phyloP scores from a whole-genome alignment of 1,140 invertebrate genomes.

The Sitobion miscanthi region DNA sequence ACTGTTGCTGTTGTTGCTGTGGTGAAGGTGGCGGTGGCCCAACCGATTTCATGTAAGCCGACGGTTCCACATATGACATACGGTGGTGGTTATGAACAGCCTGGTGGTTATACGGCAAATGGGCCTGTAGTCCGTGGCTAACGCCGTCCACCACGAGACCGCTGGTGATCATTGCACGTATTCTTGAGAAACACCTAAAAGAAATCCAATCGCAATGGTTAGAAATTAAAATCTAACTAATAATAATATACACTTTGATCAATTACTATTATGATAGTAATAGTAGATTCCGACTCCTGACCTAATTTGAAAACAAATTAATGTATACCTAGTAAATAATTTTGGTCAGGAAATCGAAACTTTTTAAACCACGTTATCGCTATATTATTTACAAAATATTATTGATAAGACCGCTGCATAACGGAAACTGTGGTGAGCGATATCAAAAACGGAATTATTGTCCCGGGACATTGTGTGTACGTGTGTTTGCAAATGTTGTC shows the following conservation, averaged over 20 bases:
- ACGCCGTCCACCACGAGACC: constrained; percentile 56
- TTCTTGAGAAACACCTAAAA: not conserved
- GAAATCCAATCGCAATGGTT: not conserved
- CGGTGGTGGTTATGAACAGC: constrained; percentile 34
- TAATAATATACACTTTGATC: not conserved
- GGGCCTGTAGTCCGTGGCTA: constrained; percentile 44
- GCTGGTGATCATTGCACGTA: constrained; percentile 48
- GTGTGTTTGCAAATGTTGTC: not conserved
- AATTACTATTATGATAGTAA: not conserved
- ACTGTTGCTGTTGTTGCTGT: constrained; percentile 17
- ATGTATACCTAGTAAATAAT: not conserved
- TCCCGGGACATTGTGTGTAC: not conserved
- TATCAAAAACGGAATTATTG: constrained; percentile 27
- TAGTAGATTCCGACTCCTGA: not conserved
- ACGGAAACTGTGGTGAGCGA: not conserved
- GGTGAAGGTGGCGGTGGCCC: not conserved
- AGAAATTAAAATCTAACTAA: not conserved
- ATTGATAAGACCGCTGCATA: not conserved
- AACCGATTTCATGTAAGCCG: constrained; percentile 28
- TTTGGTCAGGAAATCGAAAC: not conserved
- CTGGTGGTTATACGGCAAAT: constrained; percentile 51
- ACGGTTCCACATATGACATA: constrained; percentile 51
- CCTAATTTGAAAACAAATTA: not conserved
- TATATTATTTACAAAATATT: not conserved
- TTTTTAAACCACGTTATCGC: not conserved